Base-by-base conservation (phyloP, 1,140 invertebrate species). In the Agrypnia vestita region DNA sequence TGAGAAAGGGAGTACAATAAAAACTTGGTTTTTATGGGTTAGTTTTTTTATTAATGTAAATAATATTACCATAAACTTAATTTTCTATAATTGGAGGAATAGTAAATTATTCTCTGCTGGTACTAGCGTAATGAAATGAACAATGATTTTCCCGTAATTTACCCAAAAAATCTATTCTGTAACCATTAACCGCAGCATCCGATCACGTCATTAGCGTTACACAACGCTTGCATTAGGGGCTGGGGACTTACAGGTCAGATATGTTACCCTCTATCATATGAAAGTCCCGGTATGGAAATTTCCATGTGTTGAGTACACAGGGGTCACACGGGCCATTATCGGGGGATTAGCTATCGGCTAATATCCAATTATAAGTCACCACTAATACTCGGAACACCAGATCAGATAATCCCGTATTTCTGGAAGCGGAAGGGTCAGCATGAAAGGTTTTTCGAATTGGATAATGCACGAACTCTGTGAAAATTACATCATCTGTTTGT, bases 301-400 rank as follows among this genome's bases (percentile, higher is more conserved):
- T 62, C 59, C 56, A 61, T 11, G 25, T 4, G 59, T 62, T 62
- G 12, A 25, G 13, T 25, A 62, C 59, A 11, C 15, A 56, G 73
- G 73, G 73, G 25, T 35, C 56, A 17, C 56, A 15, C 21, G 71
- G 15, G 12, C 55, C 53, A 75, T 75, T 75, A 75, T 75, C 73
- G 44, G 11, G 51, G 53, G 55, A 51, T 75, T 75, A 55, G 53
- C 73, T 11, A 75, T 59, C 47, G 35, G 53, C 73, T 61, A 75
- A 75, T 75, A 51, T 75, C 73, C 51, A 46, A 75, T 75, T 75
- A 61, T 75, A 21, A 12, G 17, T 21, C 55, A 8, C 43, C 13
- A 25, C 69, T 72, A 67, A 67, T 67, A 35, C 25, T 35, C 25
- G 25, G 25, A 35, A 35, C 25, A 35, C 25, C 25, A 35, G 25